phyloP scores from a whole-genome alignment of 2,888 invertebrate genomes.

The Tetrapedia diversipes region DNA sequence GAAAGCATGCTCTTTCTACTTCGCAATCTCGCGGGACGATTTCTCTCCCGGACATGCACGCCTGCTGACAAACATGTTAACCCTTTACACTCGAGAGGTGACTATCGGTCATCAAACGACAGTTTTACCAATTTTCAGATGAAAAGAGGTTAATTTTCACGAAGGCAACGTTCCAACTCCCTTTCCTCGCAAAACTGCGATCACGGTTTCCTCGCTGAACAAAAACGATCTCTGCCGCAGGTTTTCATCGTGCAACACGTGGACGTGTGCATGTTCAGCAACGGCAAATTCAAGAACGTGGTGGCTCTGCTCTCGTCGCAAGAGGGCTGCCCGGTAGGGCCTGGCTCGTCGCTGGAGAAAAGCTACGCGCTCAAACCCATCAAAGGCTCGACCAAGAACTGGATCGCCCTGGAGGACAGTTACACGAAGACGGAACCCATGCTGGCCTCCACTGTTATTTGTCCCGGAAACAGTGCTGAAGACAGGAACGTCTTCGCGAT shows the following conservation, averaged over 20 bases:
- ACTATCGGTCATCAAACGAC: too few species aligned
- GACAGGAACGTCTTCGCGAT: conserved; percentile 95
- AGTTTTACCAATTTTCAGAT: too few species aligned
- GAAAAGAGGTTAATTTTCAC: too few species aligned
- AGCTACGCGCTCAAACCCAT: conserved; percentile 88
- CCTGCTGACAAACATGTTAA: too few species aligned
- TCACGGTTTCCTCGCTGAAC: not conserved
- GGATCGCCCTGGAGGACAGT: conserved; percentile 95
- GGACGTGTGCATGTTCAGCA: conserved; percentile 97
- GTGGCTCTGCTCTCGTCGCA: conserved; percentile 88
- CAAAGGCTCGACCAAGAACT: conserved; percentile 92
- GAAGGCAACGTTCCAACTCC: too few species aligned
- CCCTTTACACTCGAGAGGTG: too few species aligned
- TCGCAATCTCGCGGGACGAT: too few species aligned
- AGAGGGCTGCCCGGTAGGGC: conserved; percentile 87
- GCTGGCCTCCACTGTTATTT: conserved; percentile 85
- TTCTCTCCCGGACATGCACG: too few species aligned
- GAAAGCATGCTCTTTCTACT: too few species aligned
- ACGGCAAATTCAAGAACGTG: conserved; percentile 97
- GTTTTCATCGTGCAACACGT: conserved; percentile 94
- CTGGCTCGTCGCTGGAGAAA: conserved; percentile 86
- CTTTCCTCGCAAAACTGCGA: too few species aligned
- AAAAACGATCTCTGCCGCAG: conserved; percentile 82
- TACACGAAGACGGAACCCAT: conserved; percentile 84
- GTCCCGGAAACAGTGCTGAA: conserved; percentile 85